phyloP scores from a whole-genome alignment of 2,113 vertebrate genomes.

The Halichoeres trimaculatus region DNA sequence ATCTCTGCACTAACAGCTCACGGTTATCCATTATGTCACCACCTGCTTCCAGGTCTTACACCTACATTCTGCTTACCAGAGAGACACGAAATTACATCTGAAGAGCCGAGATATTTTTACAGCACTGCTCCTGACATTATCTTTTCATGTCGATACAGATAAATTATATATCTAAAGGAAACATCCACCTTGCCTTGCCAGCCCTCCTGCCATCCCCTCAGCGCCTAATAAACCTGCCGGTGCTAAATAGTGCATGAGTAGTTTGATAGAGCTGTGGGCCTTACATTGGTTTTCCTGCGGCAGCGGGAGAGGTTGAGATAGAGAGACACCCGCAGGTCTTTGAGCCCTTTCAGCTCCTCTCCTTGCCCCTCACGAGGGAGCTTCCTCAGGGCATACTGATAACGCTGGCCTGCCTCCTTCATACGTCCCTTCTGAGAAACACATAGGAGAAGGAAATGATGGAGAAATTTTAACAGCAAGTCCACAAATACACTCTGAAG shows the following conservation, averaged over 20 bases:
- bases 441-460: not conserved
- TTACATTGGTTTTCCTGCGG: slow-evolving; percentile 97
- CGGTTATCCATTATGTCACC: slow-evolving; percentile 59
- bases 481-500: not conserved
- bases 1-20: slow-evolving; percentile 49
- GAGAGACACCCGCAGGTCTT: slow-evolving; percentile 92
- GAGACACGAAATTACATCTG: slow-evolving; percentile 42
- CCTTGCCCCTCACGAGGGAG: slow-evolving; percentile 94
- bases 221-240: slow-evolving; percentile 41
- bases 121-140: slow-evolving; percentile 7
- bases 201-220: slow-evolving; percentile 28
- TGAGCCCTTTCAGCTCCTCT: slow-evolving; percentile 94
- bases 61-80: slow-evolving; percentile 34
- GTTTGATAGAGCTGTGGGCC: slow-evolving; percentile 58
- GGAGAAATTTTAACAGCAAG: not conserved
- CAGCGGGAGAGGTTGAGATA: slow-evolving; percentile 97
- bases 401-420: slow-evolving; percentile 97
- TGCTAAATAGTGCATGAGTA: slow-evolving; percentile 66
- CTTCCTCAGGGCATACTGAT: slow-evolving; percentile 95
- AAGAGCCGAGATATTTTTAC: slow-evolving; percentile 46
- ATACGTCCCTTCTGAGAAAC: slow-evolving; percentile 93
- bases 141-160: slow-evolving; percentile 47
- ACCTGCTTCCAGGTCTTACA: slow-evolving; percentile 59
- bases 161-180: slow-evolving; percentile 58
- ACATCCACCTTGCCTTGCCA: slow-evolving; percentile 22